Conservation (phyloP, 2,888 invertebrate species). For the Pegoplata infirma region DNA sequence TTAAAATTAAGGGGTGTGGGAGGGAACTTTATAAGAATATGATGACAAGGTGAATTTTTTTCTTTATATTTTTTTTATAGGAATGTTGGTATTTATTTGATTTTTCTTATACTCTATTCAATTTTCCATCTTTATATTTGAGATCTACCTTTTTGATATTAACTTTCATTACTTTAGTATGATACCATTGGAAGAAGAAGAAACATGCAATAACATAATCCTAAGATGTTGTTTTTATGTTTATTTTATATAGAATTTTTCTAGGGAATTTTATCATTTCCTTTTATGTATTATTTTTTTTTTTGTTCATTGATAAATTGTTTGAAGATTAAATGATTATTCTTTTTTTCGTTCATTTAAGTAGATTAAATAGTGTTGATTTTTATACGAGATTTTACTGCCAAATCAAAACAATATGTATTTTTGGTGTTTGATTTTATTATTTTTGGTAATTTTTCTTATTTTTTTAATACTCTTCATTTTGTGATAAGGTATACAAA, state of each 20-base stretch:
- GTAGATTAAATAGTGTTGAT: conserved; percentile 51
- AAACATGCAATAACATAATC: neutral
- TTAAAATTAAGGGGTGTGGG: neutral
- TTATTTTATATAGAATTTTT: neutral
- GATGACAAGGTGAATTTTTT: neutral
- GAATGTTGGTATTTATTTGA: neutral
- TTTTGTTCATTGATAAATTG: neutral
- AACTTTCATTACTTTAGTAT: neutral
- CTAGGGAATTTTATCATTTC: conserved; percentile 6
- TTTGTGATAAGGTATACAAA: no score
- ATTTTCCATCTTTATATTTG: neutral
- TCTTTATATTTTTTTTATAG: neutral
- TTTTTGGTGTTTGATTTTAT: conserved; percentile 32
- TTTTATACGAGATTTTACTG: conserved; percentile 30
- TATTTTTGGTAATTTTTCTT: conserved; percentile 35
- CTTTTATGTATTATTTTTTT: no score
- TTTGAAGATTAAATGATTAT: conserved; percentile 45
- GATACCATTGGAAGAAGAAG: neutral
- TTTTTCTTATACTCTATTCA: neutral
- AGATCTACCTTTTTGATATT: neutral
- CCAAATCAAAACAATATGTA: neutral
- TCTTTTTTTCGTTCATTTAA: conserved; percentile 25
- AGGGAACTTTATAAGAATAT: neutral
- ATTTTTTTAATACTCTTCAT: neutral
- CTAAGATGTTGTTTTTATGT: conserved; percentile 28